Evolutionary conservation across 2,797 vertebrate genomes (phyloP).

Genomic region (Nannoperca australis): DNA sequence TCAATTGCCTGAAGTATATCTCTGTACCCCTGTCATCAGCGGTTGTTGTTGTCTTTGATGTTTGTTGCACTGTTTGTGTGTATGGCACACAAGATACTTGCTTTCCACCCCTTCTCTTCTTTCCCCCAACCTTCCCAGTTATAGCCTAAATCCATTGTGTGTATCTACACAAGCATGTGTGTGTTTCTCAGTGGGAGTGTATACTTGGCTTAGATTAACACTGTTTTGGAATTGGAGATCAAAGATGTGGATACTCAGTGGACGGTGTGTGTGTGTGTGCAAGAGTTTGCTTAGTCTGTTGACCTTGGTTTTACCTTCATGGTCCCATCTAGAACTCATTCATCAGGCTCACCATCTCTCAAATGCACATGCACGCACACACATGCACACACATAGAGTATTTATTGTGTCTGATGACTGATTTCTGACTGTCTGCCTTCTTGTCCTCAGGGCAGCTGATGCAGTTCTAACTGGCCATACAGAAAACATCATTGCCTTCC

Average conservation of each 20-base stretch:
- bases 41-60: constrained; percentile 58
- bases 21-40: constrained; percentile 47
- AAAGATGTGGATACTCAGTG: constrained; percentile 55
- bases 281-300: constrained; percentile 61
- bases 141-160: constrained; percentile 51
- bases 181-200: constrained; percentile 41
- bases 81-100: constrained; percentile 39
- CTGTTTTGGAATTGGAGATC: constrained; percentile 60
- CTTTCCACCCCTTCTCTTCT: constrained; percentile 16
- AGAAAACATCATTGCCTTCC: constrained; percentile 97
- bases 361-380: constrained; percentile 7
- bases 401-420: constrained; percentile 69
- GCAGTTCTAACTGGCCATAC: constrained; percentile 96
- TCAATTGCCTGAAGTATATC: constrained; percentile 48
- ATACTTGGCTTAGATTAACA: constrained; percentile 60
- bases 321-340: constrained; percentile 50
- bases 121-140: constrained; percentile 37
- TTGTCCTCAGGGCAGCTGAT: constrained; percentile 94
- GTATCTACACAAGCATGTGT: constrained; percentile 45
- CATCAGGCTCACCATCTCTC: constrained; percentile 39
- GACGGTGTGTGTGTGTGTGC: constrained; percentile 29
- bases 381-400: not conserved
- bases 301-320: constrained; percentile 74
- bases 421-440: constrained; percentile 69
- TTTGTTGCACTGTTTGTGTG: constrained; percentile 47